Conservation (phyloP, 2,888 invertebrate species). For the Netelia inedita region DNA sequence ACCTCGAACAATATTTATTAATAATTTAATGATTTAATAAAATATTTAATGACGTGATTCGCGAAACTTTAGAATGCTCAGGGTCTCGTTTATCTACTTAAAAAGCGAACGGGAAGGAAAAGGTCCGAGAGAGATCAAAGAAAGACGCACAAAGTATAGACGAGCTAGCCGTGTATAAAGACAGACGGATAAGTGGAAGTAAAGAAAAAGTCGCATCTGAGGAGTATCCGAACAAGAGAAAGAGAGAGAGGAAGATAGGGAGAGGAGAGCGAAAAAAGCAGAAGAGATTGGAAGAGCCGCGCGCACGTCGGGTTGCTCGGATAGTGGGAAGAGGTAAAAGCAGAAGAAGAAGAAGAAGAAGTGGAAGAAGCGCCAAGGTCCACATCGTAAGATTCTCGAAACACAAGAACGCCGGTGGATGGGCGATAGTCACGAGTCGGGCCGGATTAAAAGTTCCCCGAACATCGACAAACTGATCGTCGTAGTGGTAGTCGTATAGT, state of each 20-base stretch:
- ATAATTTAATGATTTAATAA: constrained; percentile 1
- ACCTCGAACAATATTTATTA: background rate
- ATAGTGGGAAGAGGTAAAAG: constrained; percentile 41
- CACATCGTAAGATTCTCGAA: constrained; percentile 72
- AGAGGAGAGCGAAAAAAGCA: constrained; percentile 33
- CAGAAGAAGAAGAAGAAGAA: constrained; percentile 42
- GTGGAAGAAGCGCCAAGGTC: constrained; percentile 65
- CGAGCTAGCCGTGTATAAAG: constrained; percentile 33
- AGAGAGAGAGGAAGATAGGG: constrained; percentile 36
- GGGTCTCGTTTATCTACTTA: constrained; percentile 6
- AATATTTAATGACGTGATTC: constrained; percentile 33
- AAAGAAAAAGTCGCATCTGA: constrained; percentile 45
- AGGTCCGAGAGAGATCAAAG: constrained; percentile 48
- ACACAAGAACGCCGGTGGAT: constrained; percentile 71
- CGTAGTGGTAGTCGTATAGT: constrained; percentile 59
- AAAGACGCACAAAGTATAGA: constrained; percentile 49
- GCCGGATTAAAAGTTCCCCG: constrained; percentile 80
- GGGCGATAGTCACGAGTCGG: constrained; percentile 77
- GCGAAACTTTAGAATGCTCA: constrained; percentile 35
- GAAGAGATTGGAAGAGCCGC: constrained; percentile 18
- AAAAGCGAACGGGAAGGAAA: background rate
- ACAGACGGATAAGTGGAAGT: constrained; percentile 43
- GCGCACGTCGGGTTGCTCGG: constrained; percentile 26
- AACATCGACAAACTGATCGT: constrained; percentile 80
- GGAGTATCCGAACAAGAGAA: constrained; percentile 19